Percentiles rank a stretch among this genome's conserved stretches.
These are phyloP conservation scores for Conus betulinus DNA, from an alignment of 1,140 invertebrate genomes.

Conservation along the genomic window DNA sequence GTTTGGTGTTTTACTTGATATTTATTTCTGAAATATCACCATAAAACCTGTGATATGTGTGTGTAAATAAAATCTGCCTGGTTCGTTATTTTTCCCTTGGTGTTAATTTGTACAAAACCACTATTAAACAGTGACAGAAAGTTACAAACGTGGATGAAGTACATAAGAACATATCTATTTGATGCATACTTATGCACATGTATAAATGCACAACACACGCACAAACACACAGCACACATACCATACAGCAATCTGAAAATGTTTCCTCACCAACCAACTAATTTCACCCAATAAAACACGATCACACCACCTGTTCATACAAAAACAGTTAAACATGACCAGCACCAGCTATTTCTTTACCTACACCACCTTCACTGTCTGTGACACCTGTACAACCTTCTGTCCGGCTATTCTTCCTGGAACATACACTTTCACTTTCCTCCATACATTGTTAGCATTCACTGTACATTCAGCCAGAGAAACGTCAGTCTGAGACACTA, in stretches of 20 bases:
- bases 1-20: too few species aligned
- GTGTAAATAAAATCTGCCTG: slow-evolving; percentile 9
- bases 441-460: neutral
- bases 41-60: neutral
- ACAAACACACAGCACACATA: neutral
- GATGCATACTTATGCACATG: too few species aligned
- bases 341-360: neutral
- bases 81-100: neutral
- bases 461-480: neutral
- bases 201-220: neutral
- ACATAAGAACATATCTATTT: too few species aligned
- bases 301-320: neutral
- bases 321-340: neutral
- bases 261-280: neutral
- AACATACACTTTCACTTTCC: neutral
- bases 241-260: neutral
- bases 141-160: too few species aligned
- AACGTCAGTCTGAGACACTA: neutral
- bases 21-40: neutral
- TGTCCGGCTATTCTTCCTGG: neutral
- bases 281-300: neutral
- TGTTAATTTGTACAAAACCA: neutral
- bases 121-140: neutral
- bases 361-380: neutral
- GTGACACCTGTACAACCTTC: neutral